Conservation (phyloP, 2,888 invertebrate species). For the Allolobophora icterica region DNA sequence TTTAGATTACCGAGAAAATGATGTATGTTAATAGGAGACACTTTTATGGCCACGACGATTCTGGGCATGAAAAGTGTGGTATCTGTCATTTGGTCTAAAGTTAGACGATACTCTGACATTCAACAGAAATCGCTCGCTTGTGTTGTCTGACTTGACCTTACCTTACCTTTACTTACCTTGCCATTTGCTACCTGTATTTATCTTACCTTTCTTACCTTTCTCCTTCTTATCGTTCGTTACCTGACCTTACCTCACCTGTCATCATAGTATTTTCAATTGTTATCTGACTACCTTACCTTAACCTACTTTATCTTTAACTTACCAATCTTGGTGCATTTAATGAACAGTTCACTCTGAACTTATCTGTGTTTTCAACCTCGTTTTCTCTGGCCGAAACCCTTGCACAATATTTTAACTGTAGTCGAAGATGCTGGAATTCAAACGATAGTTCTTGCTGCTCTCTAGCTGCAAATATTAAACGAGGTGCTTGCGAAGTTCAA, state of each 20-base stretch:
- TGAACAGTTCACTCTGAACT: no score
- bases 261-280: no score
- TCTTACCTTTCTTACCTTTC: neutral
- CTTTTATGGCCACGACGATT: neutral
- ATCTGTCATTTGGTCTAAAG: neutral
- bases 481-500: no score
- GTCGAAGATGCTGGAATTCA: no score
- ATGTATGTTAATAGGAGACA: neutral
- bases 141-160: neutral
- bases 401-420: no score
- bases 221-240: neutral
- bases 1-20: neutral
- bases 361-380: no score
- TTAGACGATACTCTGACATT: neutral
- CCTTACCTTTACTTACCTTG: neutral
- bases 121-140: neutral
- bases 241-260: neutral
- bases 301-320: no score
- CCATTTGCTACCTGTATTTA: neutral
- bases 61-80: neutral
- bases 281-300: no score
- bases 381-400: no score
- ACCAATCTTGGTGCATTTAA: no score
- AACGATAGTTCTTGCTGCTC: no score
- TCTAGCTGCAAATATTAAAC: no score